Evolutionary conservation across 1,140 invertebrate genomes (phyloP).

Genomic region (Tribolium castaneum): DNA sequence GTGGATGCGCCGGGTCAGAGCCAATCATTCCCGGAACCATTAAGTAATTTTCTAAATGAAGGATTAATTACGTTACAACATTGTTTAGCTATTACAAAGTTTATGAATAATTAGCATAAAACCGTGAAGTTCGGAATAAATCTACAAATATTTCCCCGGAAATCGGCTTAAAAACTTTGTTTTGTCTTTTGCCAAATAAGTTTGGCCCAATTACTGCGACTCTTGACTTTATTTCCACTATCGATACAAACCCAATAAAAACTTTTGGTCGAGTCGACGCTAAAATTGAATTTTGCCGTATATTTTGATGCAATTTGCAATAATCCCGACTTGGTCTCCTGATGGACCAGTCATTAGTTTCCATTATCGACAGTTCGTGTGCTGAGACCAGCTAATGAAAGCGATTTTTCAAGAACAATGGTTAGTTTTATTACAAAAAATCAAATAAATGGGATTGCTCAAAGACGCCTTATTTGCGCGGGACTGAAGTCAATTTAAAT

Average conservation of each 20-base stretch:
- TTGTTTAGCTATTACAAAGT: background rate
- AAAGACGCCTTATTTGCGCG: background rate
- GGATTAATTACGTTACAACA: background rate
- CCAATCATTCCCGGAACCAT: background rate
- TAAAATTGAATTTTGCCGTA: background rate
- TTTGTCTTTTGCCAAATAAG: background rate
- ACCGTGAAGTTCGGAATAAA: background rate
- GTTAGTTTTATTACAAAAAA: background rate
- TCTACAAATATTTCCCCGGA: background rate
- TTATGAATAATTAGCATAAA: background rate
- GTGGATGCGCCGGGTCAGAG: background rate
- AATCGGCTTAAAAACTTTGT: background rate
- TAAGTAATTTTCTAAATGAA: background rate
- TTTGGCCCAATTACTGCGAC: too few relatives aligned
- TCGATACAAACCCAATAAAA: background rate
- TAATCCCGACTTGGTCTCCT: background rate
- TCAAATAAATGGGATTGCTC: background rate
- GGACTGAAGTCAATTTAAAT: conserved; percentile 5
- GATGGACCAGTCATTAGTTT: too few relatives aligned
- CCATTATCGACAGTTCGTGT: too few relatives aligned
- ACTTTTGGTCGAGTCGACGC: background rate
- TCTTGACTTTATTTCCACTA: background rate
- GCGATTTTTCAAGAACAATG: too few relatives aligned
- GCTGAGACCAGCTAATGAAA: too few relatives aligned
- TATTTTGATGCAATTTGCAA: background rate